These are phyloP conservation scores for Cosmia trapezina DNA, from an alignment of 2,888 invertebrate species.

Conservation along the genomic window DNA sequence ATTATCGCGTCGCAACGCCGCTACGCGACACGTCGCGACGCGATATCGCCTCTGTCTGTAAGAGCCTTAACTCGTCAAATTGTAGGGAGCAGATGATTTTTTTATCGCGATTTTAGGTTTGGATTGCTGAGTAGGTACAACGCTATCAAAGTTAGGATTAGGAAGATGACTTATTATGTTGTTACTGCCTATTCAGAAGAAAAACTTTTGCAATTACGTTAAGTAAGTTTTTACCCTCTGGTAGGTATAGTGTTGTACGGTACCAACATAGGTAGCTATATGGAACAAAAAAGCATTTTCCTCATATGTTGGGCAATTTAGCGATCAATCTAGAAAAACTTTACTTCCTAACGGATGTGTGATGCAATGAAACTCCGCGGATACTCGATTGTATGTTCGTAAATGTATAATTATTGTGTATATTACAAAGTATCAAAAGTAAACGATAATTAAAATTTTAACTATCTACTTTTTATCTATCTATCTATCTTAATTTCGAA, in stretches of 20 bases:
- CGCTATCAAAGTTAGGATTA: too few species aligned
- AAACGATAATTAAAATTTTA: constrained; percentile 7
- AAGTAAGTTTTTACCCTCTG: too few species aligned
- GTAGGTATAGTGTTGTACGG: not conserved
- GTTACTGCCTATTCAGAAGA: not conserved
- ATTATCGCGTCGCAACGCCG: too few species aligned
- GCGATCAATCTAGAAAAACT: constrained; percentile 57
- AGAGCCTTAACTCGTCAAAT: too few species aligned
- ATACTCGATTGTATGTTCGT: constrained; percentile 29
- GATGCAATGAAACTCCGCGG: constrained; percentile 48
- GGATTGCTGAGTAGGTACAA: too few species aligned
- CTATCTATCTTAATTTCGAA: too few species aligned
- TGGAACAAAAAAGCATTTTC: constrained; percentile 31
- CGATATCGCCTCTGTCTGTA: too few species aligned
- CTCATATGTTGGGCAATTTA: constrained; percentile 41
- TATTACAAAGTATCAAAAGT: constrained; percentile 9
- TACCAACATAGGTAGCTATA: not conserved
- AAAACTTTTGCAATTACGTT: not conserved
- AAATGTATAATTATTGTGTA: constrained; percentile 37
- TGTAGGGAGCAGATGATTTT: too few species aligned
- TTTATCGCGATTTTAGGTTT: too few species aligned
- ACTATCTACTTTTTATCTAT: too few species aligned
- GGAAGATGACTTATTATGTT: not conserved
- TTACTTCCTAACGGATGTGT: constrained; percentile 59
- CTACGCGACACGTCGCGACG: too few species aligned